A percentile compares a stretch with the other conserved stretches of the same genome.
Evolutionary conservation across 2,888 invertebrate genomes (phyloP).

Genomic region (Biston stratarius): DNA sequence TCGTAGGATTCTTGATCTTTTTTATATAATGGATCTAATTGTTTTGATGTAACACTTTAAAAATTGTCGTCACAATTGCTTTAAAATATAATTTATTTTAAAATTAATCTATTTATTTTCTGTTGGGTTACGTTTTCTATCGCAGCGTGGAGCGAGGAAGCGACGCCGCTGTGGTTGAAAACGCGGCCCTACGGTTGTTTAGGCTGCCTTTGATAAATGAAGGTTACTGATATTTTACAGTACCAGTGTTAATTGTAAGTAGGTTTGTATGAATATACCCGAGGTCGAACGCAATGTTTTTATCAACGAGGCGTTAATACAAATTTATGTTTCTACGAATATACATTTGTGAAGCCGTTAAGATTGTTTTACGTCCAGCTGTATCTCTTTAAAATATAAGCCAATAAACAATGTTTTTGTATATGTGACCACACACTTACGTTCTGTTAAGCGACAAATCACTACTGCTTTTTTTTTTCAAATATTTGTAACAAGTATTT

Average conservation of each 20-base stretch:
- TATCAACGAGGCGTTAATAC: conserved; percentile 28
- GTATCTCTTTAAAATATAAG: background rate
- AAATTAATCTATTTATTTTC: conserved; percentile 5
- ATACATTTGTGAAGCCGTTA: conserved; percentile 24
- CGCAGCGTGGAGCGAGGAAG: background rate
- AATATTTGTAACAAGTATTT: background rate
- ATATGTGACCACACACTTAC: conserved; percentile 4
- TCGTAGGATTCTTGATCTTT: background rate
- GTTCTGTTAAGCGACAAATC: background rate
- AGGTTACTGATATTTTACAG: conserved; percentile 34
- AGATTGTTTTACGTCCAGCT: conserved; percentile 17
- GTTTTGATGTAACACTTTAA: conserved; percentile 13
- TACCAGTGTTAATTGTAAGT: conserved; percentile 29
- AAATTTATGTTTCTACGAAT: conserved; percentile 13
- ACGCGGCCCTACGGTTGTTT: background rate
- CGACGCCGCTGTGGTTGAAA: background rate
- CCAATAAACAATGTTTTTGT: conserved; percentile 25
- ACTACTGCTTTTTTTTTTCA: background rate
- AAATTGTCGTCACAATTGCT: conserved; percentile 15
- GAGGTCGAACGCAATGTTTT: conserved; percentile 36
- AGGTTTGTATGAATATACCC: conserved; percentile 31
- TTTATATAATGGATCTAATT: background rate
- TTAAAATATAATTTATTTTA: conserved; percentile 13
- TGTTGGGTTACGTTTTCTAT: conserved; percentile 7
- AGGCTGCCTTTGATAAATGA: conserved; percentile 21